These are phyloP conservation scores for Amiota minor DNA, from an alignment of 2,888 invertebrate species.

Conservation along the genomic window DNA sequence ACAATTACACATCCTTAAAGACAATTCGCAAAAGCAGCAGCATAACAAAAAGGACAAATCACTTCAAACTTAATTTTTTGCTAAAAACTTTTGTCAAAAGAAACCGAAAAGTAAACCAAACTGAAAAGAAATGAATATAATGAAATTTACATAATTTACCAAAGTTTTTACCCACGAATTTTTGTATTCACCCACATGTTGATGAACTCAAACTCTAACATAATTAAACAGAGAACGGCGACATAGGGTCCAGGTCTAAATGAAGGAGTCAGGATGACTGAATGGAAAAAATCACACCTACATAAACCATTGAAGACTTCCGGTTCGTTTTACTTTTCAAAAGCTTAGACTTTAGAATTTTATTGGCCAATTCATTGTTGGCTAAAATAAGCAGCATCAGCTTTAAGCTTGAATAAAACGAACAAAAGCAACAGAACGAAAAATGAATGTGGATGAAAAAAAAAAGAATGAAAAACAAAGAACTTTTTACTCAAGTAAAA, in stretches of 20 bases:
- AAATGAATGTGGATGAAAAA: slow-evolving; percentile 32
- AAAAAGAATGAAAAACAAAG: background rate
- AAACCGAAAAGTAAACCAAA: slow-evolving; percentile 21
- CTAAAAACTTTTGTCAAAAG: slow-evolving; percentile 50
- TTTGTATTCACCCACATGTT: background rate
- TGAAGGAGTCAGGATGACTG: too few relatives aligned
- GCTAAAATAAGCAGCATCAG: slow-evolving; percentile 40
- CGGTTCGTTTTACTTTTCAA: slow-evolving; percentile 63
- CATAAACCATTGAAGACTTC: slow-evolving; percentile 60
- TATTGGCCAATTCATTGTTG: slow-evolving; percentile 67
- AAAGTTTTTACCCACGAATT: slow-evolving; percentile 31
- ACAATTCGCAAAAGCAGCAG: background rate
- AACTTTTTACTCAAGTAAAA: slow-evolving; percentile 15
- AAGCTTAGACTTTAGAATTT: slow-evolving; percentile 65
- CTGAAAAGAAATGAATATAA: slow-evolving; percentile 40
- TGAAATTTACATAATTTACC: slow-evolving; percentile 66
- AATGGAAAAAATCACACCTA: too few relatives aligned
- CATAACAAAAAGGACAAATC: background rate
- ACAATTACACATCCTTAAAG: slow-evolving; percentile 50
- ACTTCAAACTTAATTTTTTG: slow-evolving; percentile 42
- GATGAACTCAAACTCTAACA: too few relatives aligned
- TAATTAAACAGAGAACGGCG: too few relatives aligned
- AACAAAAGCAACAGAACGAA: background rate
- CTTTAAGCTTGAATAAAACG: slow-evolving; percentile 22
- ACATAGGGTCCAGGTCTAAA: too few relatives aligned